Evolutionary conservation across 2,113 vertebrate species (phyloP).

Genomic region (Ptilorrhoa leucosticta): DNA sequence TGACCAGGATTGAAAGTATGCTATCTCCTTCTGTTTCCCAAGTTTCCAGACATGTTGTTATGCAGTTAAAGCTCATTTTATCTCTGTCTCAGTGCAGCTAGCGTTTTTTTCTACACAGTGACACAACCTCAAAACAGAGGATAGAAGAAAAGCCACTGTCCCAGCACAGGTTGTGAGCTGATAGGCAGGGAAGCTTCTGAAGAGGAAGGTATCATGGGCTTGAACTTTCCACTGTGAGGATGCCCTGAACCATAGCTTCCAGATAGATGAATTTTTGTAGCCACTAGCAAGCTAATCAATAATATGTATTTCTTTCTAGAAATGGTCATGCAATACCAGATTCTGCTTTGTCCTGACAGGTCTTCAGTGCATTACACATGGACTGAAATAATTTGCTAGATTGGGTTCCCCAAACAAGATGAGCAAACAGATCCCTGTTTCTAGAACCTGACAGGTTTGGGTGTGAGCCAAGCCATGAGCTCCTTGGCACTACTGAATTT

Average conservation of each 20-base stretch:
- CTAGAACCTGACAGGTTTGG: not conserved
- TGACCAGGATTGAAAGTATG: not conserved
- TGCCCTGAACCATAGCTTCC: not conserved
- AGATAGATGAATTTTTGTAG: not conserved
- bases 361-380: rapidly evolving
- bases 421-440: not conserved
- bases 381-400: not conserved
- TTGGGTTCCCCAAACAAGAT: not conserved
- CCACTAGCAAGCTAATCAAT: not conserved
- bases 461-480: not conserved
- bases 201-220: not conserved
- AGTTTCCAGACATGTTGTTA: not conserved
- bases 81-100: not conserved
- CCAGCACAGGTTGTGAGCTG: not conserved
- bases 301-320: not conserved
- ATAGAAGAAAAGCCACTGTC: not conserved
- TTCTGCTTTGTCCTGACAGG: not conserved
- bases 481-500: not conserved
- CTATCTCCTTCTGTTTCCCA: not conserved
- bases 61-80: not conserved
- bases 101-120: not conserved
- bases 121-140: not conserved
- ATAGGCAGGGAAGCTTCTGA: not conserved
- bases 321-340: not conserved
- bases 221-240: not conserved